Conservation (phyloP, 2,797 vertebrate genomes). For the Danio tinwini region DNA sequence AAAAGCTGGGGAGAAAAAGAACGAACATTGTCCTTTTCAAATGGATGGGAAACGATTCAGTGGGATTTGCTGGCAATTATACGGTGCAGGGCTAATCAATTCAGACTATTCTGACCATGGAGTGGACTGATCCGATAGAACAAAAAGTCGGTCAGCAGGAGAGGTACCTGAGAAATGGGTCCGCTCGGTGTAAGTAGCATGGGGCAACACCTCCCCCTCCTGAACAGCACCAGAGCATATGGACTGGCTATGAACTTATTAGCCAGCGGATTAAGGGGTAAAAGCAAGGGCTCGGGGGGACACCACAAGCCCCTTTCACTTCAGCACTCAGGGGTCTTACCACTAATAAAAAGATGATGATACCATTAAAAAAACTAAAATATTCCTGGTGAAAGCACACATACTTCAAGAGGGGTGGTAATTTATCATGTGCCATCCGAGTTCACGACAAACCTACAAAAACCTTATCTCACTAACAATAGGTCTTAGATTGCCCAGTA, state of each 20-base stretch:
- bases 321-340: constrained; percentile 61
- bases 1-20: constrained; percentile 76
- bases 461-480: constrained; percentile 30
- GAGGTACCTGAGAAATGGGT: constrained; percentile 94
- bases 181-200: constrained; percentile 92
- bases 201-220: constrained; percentile 87
- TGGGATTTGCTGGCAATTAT: constrained; percentile 93
- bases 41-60: constrained; percentile 92
- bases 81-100: constrained; percentile 91
- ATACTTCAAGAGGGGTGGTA: constrained; percentile 24
- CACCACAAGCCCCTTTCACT: constrained; percentile 70
- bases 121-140: constrained; percentile 93
- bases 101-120: constrained; percentile 92
- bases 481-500: constrained; percentile 72
- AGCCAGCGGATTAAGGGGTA: constrained; percentile 93
- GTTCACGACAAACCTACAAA: constrained; percentile 8
- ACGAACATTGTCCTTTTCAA: constrained; percentile 86
- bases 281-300: constrained; percentile 79
- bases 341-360: constrained; percentile 51
- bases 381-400: constrained; percentile 13
- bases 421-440: constrained; percentile 1
- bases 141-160: constrained; percentile 88
- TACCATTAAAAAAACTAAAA: constrained; percentile 45
- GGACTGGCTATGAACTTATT: constrained; percentile 98
- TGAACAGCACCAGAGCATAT: constrained; percentile 89